These are phyloP conservation scores for Patella ulyssiponensis DNA, from an alignment of 2,888 invertebrate genomes.

Conservation along the genomic window DNA sequence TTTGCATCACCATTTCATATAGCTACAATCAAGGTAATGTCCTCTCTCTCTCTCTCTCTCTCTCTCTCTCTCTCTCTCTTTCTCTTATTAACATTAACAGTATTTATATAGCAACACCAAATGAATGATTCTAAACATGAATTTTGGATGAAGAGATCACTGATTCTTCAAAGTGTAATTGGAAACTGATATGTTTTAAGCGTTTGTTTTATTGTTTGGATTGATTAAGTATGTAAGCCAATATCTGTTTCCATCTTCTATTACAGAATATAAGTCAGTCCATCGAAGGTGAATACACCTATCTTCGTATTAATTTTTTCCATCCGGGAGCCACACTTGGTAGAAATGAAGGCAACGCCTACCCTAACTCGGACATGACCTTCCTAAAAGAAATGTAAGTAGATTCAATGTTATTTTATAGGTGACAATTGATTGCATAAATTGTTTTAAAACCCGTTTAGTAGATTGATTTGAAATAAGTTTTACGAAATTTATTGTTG, in stretches of 20 bases:
- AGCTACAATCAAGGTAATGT: slow-evolving; percentile 87
- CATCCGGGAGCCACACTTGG: slow-evolving; percentile 97
- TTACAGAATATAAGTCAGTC: slow-evolving; percentile 92
- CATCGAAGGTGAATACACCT: slow-evolving; percentile 98
- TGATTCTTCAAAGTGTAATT: too few relatives aligned
- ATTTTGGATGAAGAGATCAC: background rate
- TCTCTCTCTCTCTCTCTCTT: background rate
- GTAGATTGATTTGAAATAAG: too few relatives aligned
- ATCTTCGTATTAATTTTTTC: slow-evolving; percentile 96
- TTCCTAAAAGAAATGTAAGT: slow-evolving; percentile 97
- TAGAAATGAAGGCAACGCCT: slow-evolving; percentile 89
- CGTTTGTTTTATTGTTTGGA: too few relatives aligned
- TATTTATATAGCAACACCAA: background rate
- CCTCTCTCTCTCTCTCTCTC: background rate
- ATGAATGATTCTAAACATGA: too few relatives aligned
- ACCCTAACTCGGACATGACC: slow-evolving; percentile 94
- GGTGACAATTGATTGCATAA: too few relatives aligned
- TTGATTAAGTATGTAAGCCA: background rate
- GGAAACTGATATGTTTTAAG: too few relatives aligned
- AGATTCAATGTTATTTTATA: background rate
- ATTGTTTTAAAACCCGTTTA: too few relatives aligned
- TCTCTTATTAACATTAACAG: too few relatives aligned
- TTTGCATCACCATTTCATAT: slow-evolving; percentile 98
- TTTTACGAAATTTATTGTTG: too few relatives aligned
- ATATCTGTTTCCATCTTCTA: background rate